Evolutionary conservation across 2,113 vertebrate species (phyloP), one percentile per base, ranked within the genome.

Genomic region (Psittacula cyanocephala): DNA sequence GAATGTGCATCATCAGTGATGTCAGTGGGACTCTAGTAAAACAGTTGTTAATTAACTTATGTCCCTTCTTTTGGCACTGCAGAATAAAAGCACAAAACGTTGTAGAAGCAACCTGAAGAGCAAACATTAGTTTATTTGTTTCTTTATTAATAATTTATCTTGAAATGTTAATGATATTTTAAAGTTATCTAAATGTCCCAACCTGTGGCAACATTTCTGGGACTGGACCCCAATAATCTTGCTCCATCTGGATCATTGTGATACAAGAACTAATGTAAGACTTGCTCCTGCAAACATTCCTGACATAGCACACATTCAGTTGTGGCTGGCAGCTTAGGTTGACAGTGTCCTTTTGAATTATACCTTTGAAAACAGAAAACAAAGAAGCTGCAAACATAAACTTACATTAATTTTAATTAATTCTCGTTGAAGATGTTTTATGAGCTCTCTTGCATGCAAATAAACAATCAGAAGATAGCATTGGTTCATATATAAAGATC

Each of bases 41-140:
- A 39, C 23, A 64, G 95, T 97, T 97, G 96, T 92, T 96, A 87
- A 97, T 97, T 97, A 97, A 97, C 96, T 95, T 97, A 84, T 96
- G 96, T 96, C 65, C 95, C 70, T 68, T 95, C 86, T 79, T 69
- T 16, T 31, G 15, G 24, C 15, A 2, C 89, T 89, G 74, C 47
- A 65, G 65, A 78, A 84, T 60, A 78, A 87, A 89, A 87, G 89
- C 91, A 89, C 93, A 91, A 85, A 95, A 76, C 69, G 74, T 78
- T 93, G 95, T 89, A 89, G 86, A 63, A 91, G 83, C 39, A 92
- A 53, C 20, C 50, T 52, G 89, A 91, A 96, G 43, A 87, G 57
- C 89, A 97, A 97, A 97, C 67, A 95, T 62, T 18, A 31, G 24
- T 68, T 91, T 92, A 93, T 96, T 96, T 97, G 91, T 75, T 95